Percentiles rank a stretch among this genome's conserved stretches.
phyloP scores from a whole-genome alignment of 2,888 invertebrate genomes.

The Nomada fabriciana region DNA sequence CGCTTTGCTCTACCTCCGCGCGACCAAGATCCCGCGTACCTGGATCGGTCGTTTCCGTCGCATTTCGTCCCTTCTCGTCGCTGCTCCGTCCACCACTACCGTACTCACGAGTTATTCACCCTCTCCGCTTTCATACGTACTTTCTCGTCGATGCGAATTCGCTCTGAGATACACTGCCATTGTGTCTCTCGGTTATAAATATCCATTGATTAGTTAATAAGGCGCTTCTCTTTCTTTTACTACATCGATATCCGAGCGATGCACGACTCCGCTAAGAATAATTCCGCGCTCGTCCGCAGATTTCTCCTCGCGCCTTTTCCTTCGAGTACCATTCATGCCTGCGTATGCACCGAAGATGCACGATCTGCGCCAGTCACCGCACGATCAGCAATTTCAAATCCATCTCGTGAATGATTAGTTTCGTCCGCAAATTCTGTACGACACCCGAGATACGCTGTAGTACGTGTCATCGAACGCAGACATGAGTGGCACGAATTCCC shows the following conservation, averaged over 20 bases:
- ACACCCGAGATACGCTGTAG: background rate
- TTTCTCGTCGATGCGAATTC: background rate
- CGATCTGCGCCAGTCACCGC: background rate
- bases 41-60: slow-evolving; percentile 51
- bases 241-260: no score
- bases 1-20: slow-evolving; percentile 40
- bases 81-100: slow-evolving; percentile 17
- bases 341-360: background rate
- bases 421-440: background rate
- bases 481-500: slow-evolving; percentile 35
- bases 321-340: background rate
- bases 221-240: no score
- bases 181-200: background rate
- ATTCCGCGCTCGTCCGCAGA: slow-evolving; percentile 50
- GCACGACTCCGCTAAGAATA: background rate
- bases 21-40: slow-evolving; percentile 46
- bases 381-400: background rate
- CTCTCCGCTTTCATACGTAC: background rate
- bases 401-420: background rate
- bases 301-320: slow-evolving; percentile 32
- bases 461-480: slow-evolving; percentile 5
- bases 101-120: slow-evolving; percentile 29
- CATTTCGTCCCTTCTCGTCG: slow-evolving; percentile 47
- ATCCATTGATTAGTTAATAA: no score
- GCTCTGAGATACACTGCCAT: background rate